These are phyloP conservation scores for Lontra canadensis DNA, from an alignment of 2,113 vertebrate species.

Conservation along the genomic window DNA sequence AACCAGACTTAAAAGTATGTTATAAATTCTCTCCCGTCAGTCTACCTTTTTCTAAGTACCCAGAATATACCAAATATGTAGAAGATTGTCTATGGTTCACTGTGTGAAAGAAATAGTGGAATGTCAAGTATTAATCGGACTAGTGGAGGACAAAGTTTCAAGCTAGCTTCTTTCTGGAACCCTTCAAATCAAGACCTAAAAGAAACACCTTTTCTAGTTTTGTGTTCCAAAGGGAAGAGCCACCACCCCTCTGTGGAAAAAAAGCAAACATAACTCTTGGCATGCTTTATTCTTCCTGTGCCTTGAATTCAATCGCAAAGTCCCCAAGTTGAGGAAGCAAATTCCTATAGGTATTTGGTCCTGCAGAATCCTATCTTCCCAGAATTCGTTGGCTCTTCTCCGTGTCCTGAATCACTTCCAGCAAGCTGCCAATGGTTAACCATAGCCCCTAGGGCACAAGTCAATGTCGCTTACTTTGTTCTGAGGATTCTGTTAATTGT, in stretches of 20 bases:
- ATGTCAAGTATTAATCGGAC: too few species aligned
- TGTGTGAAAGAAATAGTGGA: background rate
- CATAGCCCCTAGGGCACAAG: background rate
- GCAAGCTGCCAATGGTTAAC: background rate
- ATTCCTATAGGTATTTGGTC: background rate
- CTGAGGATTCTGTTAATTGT: background rate
- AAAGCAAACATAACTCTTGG: background rate
- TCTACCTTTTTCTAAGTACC: background rate
- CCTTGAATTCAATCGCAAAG: background rate
- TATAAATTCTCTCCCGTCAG: background rate
- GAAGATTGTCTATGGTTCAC: background rate
- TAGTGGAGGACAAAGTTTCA: background rate
- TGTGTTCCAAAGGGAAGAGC: background rate
- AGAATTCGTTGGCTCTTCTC: background rate
- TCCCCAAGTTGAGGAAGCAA: background rate
- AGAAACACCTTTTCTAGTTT: background rate
- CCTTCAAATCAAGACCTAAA: background rate
- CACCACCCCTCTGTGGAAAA: background rate
- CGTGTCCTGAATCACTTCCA: background rate
- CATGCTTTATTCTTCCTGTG: background rate
- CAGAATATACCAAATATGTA: background rate
- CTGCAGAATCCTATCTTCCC: background rate
- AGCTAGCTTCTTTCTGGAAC: background rate
- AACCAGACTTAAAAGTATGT: background rate
- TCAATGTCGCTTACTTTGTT: background rate